These are phyloP conservation scores for Labeo calbasu DNA, from an alignment of 2,797 vertebrate genomes.

Conservation along the genomic window DNA sequence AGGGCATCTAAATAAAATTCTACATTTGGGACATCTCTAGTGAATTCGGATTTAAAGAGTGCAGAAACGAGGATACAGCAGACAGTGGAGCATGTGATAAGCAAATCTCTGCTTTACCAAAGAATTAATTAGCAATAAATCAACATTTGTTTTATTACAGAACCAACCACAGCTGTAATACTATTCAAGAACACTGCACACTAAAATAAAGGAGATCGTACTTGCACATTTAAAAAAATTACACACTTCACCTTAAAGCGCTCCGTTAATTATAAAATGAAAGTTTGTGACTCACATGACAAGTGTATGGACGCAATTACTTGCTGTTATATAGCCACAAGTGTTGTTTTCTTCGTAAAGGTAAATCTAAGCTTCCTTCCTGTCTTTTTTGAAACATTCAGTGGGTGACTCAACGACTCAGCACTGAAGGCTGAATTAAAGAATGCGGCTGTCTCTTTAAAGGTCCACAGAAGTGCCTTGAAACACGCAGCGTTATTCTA, in stretches of 20 bases:
- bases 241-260: not conserved
- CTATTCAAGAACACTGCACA: not conserved
- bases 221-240: not conserved
- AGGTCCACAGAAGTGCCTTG: no score
- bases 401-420: constrained; percentile 26
- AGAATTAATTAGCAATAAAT: not conserved
- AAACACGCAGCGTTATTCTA: no score
- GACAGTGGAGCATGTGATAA: not conserved
- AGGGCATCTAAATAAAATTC: not conserved
- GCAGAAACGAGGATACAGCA: not conserved
- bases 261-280: not conserved
- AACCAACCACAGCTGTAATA: constrained; percentile 2
- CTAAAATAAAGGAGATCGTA: not conserved
- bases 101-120: not conserved
- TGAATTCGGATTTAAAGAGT: not conserved
- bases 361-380: constrained; percentile 31
- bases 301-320: not conserved
- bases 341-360: constrained; percentile 40
- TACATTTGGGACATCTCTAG: not conserved
- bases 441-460: constrained; percentile 28
- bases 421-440: constrained; percentile 40
- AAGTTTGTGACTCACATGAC: not conserved
- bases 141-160: constrained; percentile 3
- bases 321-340: constrained; percentile 18
- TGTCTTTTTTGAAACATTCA: constrained; percentile 38